Percentiles rank a stretch among this genome's conserved stretches.
These are phyloP conservation scores for Drepana arcuata DNA, from an alignment of 1,140 invertebrate genomes.

Conservation along the genomic window DNA sequence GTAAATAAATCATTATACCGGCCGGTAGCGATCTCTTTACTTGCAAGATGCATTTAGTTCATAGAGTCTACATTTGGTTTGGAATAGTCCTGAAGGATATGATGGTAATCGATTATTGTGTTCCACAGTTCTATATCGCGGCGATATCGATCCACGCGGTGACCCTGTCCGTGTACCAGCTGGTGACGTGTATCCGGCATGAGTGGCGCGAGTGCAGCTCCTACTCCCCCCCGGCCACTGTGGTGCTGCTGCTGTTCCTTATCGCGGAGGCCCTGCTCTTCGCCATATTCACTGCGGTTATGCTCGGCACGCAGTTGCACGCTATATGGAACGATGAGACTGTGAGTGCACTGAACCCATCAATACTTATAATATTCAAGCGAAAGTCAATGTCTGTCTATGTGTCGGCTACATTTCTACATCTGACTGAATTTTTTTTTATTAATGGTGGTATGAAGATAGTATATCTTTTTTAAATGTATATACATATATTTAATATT, in stretches of 20 bases:
- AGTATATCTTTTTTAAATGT: too few species aligned
- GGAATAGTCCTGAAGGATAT: too few species aligned
- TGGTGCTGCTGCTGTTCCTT: conserved; percentile 95
- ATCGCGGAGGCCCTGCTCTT: conserved; percentile 98
- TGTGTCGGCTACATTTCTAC: too few species aligned
- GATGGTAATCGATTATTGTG: too few species aligned
- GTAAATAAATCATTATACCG: too few species aligned
- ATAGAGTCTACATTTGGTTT: too few species aligned
- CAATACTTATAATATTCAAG: conserved; percentile 1
- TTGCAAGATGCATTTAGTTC: too few species aligned
- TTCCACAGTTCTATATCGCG: conserved; percentile 99
- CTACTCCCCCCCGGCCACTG: conserved; percentile 95
- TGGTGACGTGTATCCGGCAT: conserved; percentile 92
- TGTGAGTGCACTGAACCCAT: conserved; percentile 73
- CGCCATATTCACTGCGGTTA: conserved; percentile 98
- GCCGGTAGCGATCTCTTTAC: too few species aligned
- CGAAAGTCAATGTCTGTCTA: conserved; percentile 2
- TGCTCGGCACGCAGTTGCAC: conserved; percentile 97
- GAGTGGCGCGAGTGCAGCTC: conserved; percentile 96
- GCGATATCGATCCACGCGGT: conserved; percentile 95
- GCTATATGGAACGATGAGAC: conserved; percentile 99
- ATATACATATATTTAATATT: too few species aligned
- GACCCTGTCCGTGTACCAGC: conserved; percentile 93
- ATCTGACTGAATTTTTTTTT: too few species aligned
- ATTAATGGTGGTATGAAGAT: too few species aligned